Evolutionary conservation across 2,113 vertebrate species (phyloP).

Genomic region (Tor tambroides): DNA sequence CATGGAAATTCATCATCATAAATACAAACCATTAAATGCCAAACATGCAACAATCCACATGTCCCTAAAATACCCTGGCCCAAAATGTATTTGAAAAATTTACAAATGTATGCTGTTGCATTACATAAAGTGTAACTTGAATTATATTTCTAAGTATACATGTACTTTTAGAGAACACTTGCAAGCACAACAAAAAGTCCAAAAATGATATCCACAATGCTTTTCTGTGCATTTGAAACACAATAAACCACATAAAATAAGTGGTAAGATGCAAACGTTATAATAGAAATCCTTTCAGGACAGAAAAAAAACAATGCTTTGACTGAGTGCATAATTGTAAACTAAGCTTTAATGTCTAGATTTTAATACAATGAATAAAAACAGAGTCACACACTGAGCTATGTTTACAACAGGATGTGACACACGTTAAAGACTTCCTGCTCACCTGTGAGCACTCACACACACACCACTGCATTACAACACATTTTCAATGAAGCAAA

Average conservation of each 20-base stretch:
- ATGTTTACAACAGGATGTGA: slow-evolving; percentile 27
- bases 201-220: background rate
- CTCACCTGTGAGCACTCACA: slow-evolving; percentile 5
- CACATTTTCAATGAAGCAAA: background rate
- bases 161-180: background rate
- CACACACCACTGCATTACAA: background rate
- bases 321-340: background rate
- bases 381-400: background rate
- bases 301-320: background rate
- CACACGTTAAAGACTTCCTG: background rate
- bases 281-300: background rate
- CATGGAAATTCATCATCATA: background rate
- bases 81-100: background rate
- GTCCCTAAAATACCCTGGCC: background rate
- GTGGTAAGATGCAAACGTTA: background rate
- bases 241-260: background rate
- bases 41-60: background rate
- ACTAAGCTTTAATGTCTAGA: background rate
- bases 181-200: background rate
- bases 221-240: background rate
- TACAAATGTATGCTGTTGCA: too few species aligned
- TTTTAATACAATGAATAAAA: background rate
- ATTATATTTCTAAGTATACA: too few species aligned
- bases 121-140: too few species aligned
- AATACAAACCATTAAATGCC: background rate